Percentiles rank a stretch among this genome's conserved stretches.
phyloP scores from a whole-genome alignment of 2,797 vertebrate species.

The Cetoscarus ocellatus region DNA sequence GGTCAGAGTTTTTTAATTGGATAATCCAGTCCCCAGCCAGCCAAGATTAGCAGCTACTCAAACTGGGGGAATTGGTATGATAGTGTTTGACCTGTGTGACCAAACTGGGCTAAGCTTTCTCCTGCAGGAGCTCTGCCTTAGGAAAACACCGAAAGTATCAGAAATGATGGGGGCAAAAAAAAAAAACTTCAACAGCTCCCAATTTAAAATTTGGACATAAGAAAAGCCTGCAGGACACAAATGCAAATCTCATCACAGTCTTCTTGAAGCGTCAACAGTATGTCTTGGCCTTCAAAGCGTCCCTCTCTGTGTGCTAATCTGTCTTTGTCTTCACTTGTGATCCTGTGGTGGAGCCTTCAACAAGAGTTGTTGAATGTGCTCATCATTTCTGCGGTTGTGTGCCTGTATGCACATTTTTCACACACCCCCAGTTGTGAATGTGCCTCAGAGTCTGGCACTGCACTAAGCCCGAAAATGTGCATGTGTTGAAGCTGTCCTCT shows the following conservation, averaged over 20 bases:
- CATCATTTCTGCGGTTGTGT: constrained; percentile 61
- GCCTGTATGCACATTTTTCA: constrained; percentile 37
- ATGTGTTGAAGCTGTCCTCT: constrained; percentile 73
- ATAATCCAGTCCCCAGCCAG: constrained; percentile 71
- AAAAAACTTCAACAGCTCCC: constrained; percentile 27
- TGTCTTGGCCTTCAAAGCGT: constrained; percentile 46
- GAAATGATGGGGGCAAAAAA: constrained; percentile 16
- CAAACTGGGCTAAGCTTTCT: constrained; percentile 49
- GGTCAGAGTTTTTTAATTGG: constrained; percentile 71
- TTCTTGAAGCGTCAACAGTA: constrained; percentile 45
- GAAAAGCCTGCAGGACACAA: constrained; percentile 37
- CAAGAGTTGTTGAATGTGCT: constrained; percentile 60
- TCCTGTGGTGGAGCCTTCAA: constrained; percentile 55
- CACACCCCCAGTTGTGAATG: constrained; percentile 38
- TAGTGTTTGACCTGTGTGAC: constrained; percentile 70
- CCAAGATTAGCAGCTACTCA: constrained; percentile 64
- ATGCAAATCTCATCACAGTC: constrained; percentile 31
- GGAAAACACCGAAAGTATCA: constrained; percentile 32
- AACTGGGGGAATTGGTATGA: constrained; percentile 63
- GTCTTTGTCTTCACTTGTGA: constrained; percentile 51
- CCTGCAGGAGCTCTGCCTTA: constrained; percentile 33
- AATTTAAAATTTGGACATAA: constrained; percentile 42
- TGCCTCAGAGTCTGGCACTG: constrained; percentile 62
- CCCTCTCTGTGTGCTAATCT: constrained; percentile 35
- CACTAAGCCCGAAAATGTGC: constrained; percentile 75